A percentile compares a stretch with the other conserved stretches of the same genome.
Conservation (phyloP, 2,888 invertebrate species). For the Agrotis puta region DNA sequence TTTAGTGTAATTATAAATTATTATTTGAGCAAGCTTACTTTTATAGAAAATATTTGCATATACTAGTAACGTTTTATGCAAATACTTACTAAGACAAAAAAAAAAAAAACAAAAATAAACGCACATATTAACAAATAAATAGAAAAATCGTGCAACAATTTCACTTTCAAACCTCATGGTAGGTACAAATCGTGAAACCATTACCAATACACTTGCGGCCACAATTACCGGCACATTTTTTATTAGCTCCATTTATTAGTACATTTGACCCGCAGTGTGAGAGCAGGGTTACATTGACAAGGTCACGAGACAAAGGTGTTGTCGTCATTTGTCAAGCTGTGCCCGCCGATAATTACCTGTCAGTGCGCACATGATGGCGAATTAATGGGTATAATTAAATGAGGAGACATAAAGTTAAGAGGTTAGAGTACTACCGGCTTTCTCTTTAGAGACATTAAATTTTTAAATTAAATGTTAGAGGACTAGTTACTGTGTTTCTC, state of each 20-base stretch:
- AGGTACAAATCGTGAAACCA: constrained; percentile 30
- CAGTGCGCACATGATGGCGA: constrained; percentile 65
- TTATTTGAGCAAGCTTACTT: constrained; percentile 10
- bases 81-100: constrained; percentile 19
- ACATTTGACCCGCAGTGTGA: constrained; percentile 56
- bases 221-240: constrained; percentile 50
- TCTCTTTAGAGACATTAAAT: constrained; percentile 33
- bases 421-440: constrained; percentile 44
- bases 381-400: constrained; percentile 70
- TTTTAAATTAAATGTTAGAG: background rate
- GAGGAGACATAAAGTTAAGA: constrained; percentile 46
- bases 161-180: constrained; percentile 39
- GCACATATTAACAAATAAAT: constrained; percentile 32
- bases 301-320: constrained; percentile 72
- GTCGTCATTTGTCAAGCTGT: constrained; percentile 69
- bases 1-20: constrained; percentile 2
- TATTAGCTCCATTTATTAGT: constrained; percentile 40
- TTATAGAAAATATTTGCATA: constrained; percentile 19
- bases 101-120: constrained; percentile 9
- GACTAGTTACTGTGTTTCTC: background rate
- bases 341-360: constrained; percentile 70
- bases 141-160: constrained; percentile 45
- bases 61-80: constrained; percentile 18
- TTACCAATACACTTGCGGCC: constrained; percentile 50
- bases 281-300: constrained; percentile 65